Evolutionary conservation across 2,797 vertebrate species (phyloP), one percentile per base, ranked within the genome.

Genomic region (Anolis apletophallus): DNA sequence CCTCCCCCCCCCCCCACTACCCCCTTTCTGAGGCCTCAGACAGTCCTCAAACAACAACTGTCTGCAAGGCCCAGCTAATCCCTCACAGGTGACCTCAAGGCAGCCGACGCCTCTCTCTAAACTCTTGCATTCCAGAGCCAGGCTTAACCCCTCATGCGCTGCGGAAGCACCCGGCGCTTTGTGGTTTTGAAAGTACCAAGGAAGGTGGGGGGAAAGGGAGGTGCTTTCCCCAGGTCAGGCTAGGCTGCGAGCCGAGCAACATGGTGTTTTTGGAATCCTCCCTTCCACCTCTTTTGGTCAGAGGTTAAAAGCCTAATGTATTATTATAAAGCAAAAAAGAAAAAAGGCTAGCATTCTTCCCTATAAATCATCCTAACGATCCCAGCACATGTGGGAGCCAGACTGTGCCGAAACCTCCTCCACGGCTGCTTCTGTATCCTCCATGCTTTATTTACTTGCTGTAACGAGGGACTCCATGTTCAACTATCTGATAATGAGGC

Each of bases 21-120:
- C 93, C 93, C 91, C 93, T 88, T 91, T 92, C 93, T 80, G 80
- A 86, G 94, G 94, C 95, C 94, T 96, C 94, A 96, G 96, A 95
- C 94, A 94, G 92, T 96, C 88, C 94, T 97, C 95, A 95, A 96
- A 96, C 96, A 96, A 95, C 95, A 96, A 96, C 95, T 96, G 95
- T 96, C 95, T 96, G 95, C 95, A 93, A 85, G 92, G 92, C 93
- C 93, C n/a, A 50, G 91, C 90, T 96, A 96, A 96, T 96, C 96
- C 95, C 94, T 94, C 94, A 91, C 95, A 96, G 96, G 96, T 96
- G 96, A 96, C 96, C 96, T 92, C 95, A 94, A 93, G 94, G 95
- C 94, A 94, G 95, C 91, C 92, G 85, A 92, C 82, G 93, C 96
- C 93, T 95, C 94, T 92, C 57, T 85, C 93, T 95, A 93, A 96